Conservation (phyloP, 2,797 vertebrate genomes). For the Muraenolepis orangiensis region DNA sequence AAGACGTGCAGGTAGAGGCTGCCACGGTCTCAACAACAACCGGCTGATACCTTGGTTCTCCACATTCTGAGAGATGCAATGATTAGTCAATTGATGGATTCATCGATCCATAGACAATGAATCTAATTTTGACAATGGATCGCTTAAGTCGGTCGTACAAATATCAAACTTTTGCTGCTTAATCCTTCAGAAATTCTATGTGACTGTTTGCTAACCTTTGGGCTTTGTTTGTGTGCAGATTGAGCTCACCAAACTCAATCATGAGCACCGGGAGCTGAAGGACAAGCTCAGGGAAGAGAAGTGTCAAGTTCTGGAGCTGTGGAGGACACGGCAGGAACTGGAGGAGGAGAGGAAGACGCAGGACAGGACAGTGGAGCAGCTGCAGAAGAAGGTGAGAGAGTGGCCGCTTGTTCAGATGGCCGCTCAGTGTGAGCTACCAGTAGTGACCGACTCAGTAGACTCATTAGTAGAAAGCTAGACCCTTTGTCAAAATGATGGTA, state of each 20-base stretch:
- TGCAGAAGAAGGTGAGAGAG: slow-evolving; percentile 86
- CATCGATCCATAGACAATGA: background rate
- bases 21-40: background rate
- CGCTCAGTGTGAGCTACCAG: background rate
- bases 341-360: slow-evolving; percentile 83
- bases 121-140: background rate
- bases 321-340: slow-evolving; percentile 79
- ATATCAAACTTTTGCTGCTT: background rate
- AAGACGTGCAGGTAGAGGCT: slow-evolving; percentile 79
- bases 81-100: background rate
- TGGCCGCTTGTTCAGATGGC: background rate
- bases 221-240: slow-evolving; percentile 62
- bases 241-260: slow-evolving; percentile 72
- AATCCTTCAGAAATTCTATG: background rate
- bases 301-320: slow-evolving; percentile 81
- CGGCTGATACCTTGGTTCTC: background rate
- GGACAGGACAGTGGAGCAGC: slow-evolving; percentile 82
- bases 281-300: slow-evolving; percentile 82
- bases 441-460: background rate
- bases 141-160: background rate
- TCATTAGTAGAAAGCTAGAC: background rate
- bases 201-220: background rate
- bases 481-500: background rate
- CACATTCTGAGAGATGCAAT: background rate
- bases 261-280: slow-evolving; percentile 81